These are phyloP conservation scores for Alouatta palliata DNA, from an alignment of 2,113 vertebrate species.

Conservation along the genomic window DNA sequence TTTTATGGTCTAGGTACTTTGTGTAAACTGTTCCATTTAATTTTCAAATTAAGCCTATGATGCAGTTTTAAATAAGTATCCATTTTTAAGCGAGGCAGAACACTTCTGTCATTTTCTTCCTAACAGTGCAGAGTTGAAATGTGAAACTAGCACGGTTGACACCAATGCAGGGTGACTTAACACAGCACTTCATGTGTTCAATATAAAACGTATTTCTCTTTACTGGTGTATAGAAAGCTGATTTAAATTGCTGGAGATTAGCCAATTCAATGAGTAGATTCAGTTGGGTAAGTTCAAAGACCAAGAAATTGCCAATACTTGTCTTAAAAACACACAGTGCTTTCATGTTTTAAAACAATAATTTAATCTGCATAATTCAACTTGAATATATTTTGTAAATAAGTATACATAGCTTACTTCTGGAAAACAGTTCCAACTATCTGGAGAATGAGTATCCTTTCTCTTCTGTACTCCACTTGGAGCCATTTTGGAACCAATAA, in stretches of 20 bases:
- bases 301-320: not conserved
- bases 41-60: not conserved
- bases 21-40: not conserved
- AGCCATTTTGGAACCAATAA: constrained; percentile 68
- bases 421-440: not conserved
- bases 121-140: not conserved
- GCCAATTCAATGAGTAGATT: not conserved
- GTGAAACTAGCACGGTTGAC: not conserved
- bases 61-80: not conserved
- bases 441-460: constrained; percentile 1
- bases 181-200: not conserved
- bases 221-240: not conserved
- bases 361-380: not conserved
- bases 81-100: not conserved
- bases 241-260: not conserved
- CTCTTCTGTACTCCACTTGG: not conserved
- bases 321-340: not conserved
- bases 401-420: not conserved
- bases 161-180: not conserved
- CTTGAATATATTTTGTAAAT: constrained; percentile 6
- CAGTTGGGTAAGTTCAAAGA: not conserved
- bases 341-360: not conserved
- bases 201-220: not conserved
- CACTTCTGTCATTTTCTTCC: not conserved
- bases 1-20: not conserved